phyloP scores from a whole-genome alignment of 2,888 invertebrate genomes.

The Drosophila lutescens region DNA sequence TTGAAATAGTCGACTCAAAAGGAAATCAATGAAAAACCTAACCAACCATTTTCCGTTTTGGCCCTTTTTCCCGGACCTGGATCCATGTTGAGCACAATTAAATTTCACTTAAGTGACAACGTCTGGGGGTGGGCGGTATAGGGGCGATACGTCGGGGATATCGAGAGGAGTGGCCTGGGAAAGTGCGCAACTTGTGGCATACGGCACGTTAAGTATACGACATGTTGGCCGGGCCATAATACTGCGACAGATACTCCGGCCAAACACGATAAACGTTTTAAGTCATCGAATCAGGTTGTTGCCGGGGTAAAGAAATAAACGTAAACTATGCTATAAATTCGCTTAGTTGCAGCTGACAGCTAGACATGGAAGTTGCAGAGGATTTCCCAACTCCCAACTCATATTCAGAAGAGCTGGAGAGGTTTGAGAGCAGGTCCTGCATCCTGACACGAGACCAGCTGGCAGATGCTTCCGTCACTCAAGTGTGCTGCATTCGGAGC shows the following conservation, averaged over 20 bases:
- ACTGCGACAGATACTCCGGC: conserved; percentile 15
- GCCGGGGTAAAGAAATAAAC: conserved; percentile 3
- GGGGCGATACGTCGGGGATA: neutral
- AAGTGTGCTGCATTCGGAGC: conserved; percentile 38
- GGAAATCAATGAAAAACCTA: conserved; percentile 22
- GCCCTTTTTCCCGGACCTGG: conserved; percentile 11
- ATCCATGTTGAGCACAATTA: conserved; percentile 27
- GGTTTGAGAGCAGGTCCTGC: neutral
- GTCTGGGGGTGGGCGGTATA: neutral
- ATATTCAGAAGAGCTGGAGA: conserved; percentile 28
- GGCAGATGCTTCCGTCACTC: conserved; percentile 50
- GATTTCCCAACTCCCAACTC: conserved; percentile 3
- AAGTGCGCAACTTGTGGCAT: conserved; percentile 31
- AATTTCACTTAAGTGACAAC: conserved; percentile 20
- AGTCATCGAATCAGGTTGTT: conserved; percentile 39
- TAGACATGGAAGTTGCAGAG: conserved; percentile 23
- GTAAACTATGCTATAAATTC: conserved; percentile 40
- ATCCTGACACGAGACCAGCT: conserved; percentile 36
- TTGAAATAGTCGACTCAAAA: conserved; percentile 10
- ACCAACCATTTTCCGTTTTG: conserved; percentile 6
- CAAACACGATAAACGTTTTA: conserved; percentile 59
- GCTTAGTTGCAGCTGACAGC: conserved; percentile 37
- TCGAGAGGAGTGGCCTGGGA: conserved; percentile 27
- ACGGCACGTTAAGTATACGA: conserved; percentile 26
- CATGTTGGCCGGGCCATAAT: conserved; percentile 16